Conservation (phyloP, 2,797 vertebrate species). For the Pantherophis alleghaniensis region DNA sequence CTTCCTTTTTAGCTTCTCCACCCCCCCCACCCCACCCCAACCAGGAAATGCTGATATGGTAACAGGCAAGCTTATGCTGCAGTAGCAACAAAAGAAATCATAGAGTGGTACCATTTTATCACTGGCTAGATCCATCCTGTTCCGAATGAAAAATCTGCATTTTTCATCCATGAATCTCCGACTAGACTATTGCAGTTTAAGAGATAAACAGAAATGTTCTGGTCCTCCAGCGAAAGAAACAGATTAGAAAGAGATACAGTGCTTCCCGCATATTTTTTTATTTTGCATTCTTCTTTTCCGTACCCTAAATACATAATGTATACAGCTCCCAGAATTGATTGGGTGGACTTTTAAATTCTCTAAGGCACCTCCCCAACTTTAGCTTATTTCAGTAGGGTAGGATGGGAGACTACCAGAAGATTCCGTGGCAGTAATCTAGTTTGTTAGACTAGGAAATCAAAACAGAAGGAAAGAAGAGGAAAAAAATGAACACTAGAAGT, state of each 20-base stretch:
- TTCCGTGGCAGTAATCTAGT: background rate
- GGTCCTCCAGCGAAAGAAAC: background rate
- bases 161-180: background rate
- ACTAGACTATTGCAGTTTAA: background rate
- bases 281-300: background rate
- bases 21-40: too few relatives aligned
- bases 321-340: slow-evolving; percentile 3
- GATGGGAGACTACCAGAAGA: background rate
- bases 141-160: background rate
- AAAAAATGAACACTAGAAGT: background rate
- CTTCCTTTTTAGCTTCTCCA: background rate
- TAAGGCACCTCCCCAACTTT: background rate
- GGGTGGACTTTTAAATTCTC: background rate
- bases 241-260: slow-evolving; percentile 10
- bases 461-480: background rate
- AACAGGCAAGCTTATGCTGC: background rate
- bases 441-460: background rate
- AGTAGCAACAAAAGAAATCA: background rate
- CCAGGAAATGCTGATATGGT: background rate
- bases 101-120: background rate
- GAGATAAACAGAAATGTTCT: background rate
- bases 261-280: slow-evolving; percentile 16
- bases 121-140: background rate
- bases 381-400: background rate
- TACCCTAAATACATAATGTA: background rate